These are phyloP conservation scores for Limnephilus lunatus DNA, from an alignment of 2,888 invertebrate species.

Conservation along the genomic window DNA sequence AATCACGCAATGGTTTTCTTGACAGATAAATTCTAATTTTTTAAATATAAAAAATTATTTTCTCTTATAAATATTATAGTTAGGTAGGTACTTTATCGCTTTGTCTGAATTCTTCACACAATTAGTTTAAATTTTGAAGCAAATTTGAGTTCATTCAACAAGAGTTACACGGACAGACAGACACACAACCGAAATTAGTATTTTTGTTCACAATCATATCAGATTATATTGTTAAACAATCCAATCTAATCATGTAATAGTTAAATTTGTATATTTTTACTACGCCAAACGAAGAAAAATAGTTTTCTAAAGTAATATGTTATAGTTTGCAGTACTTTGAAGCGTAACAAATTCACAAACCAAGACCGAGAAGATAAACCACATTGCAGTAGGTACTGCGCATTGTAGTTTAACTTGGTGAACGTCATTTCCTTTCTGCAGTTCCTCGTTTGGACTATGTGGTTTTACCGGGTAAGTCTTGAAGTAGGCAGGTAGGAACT, in stretches of 20 bases:
- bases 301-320: not conserved
- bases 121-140: no score
- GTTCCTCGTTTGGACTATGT: constrained; percentile 10
- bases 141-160: no score
- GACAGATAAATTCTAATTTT: no score
- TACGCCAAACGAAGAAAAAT: not conserved
- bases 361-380: not conserved
- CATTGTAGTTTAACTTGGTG: not conserved
- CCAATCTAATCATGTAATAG: not conserved
- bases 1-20: no score
- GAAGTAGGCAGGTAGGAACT: not conserved
- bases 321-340: not conserved
- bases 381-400: not conserved
- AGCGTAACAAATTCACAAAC: not conserved
- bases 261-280: not conserved
- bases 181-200: no score
- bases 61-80: no score
- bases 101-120: no score
- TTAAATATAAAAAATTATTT: no score
- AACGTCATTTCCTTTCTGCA: not conserved
- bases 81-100: no score
- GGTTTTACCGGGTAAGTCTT: not conserved
- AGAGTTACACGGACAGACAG: no score
- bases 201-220: no score
- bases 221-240: not conserved